Evolutionary conservation across 1,140 invertebrate species (phyloP).

Genomic region (Spodoptera frugiperda): DNA sequence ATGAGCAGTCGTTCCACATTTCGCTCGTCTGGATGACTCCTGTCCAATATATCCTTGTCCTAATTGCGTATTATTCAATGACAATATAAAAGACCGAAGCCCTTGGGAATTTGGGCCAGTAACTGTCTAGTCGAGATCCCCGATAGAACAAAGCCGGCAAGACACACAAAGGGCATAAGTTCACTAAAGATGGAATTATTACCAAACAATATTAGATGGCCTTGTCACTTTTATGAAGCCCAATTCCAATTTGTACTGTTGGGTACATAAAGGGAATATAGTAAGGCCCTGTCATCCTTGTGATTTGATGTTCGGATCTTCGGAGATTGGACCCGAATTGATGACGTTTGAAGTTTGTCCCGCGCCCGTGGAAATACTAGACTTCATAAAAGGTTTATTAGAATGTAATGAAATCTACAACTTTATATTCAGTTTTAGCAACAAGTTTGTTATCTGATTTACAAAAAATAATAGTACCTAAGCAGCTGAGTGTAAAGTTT

Average conservation of each 20-base stretch:
- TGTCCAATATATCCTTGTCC: conserved; percentile 46
- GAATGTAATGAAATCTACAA: too few relatives aligned
- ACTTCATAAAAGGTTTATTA: too few relatives aligned
- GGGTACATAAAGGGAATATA: conserved; percentile 3
- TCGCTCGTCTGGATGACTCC: conserved; percentile 52
- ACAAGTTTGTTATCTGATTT: too few relatives aligned
- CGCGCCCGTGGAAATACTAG: too few relatives aligned
- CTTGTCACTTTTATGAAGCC: conserved; percentile 22
- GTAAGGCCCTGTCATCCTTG: neutral
- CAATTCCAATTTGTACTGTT: conserved; percentile 19
- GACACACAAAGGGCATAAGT: conserved; percentile 13
- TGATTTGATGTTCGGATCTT: neutral
- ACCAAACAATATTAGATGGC: conserved; percentile 27
- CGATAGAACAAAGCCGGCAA: conserved; percentile 11
- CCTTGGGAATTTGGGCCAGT: conserved; percentile 8
- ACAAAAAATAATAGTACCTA: too few relatives aligned
- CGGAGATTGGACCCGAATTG: neutral
- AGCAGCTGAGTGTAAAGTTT: too few relatives aligned
- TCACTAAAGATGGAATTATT: conserved; percentile 24
- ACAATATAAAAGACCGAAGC: neutral
- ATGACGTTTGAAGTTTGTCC: too few relatives aligned
- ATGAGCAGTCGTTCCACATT: conserved; percentile 69
- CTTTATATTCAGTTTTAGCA: too few relatives aligned
- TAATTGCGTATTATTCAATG: conserved; percentile 38
- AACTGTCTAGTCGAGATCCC: conserved; percentile 16